Percentiles rank a stretch among this genome's conserved stretches.
These are phyloP conservation scores for Eremophila alpestris DNA, from an alignment of 2,797 vertebrate species.

Conservation along the genomic window DNA sequence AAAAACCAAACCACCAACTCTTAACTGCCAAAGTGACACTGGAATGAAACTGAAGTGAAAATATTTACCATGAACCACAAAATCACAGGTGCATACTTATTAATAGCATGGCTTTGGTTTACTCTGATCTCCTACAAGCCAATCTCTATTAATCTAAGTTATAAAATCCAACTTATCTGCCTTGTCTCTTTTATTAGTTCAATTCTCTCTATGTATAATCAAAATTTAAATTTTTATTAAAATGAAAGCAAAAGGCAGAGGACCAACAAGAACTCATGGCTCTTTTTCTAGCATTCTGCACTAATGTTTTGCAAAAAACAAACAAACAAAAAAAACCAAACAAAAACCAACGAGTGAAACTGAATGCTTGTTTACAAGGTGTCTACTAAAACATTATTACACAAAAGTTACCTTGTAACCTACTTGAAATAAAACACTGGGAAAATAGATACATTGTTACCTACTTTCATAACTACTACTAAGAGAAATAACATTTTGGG, in stretches of 20 bases:
- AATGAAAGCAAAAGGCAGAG: background rate
- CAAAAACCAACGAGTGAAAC: background rate
- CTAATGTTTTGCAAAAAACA: background rate
- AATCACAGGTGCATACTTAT: slow-evolving; percentile 40
- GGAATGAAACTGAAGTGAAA: slow-evolving; percentile 60
- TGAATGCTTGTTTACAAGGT: background rate
- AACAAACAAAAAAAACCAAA: too few species aligned
- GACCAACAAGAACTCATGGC: background rate
- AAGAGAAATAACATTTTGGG: background rate
- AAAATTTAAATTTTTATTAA: background rate
- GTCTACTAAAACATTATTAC: background rate
- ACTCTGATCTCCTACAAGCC: slow-evolving; percentile 13
- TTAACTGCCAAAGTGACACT: slow-evolving; percentile 17
- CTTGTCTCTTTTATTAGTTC: background rate
- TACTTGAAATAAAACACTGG: background rate
- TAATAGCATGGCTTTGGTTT: slow-evolving; percentile 24
- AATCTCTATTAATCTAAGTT: slow-evolving; percentile 10
- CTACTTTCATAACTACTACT: background rate
- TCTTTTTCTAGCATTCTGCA: background rate
- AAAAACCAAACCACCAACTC: rapidly evolving
- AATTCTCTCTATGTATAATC: background rate
- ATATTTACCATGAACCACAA: slow-evolving; percentile 45
- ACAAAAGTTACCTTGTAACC: background rate
- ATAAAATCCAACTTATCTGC: slow-evolving; percentile 20
- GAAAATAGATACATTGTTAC: background rate